Evolutionary conservation across 2,113 vertebrate genomes (phyloP).

Genomic region (Campylomormyrus numenius): DNA sequence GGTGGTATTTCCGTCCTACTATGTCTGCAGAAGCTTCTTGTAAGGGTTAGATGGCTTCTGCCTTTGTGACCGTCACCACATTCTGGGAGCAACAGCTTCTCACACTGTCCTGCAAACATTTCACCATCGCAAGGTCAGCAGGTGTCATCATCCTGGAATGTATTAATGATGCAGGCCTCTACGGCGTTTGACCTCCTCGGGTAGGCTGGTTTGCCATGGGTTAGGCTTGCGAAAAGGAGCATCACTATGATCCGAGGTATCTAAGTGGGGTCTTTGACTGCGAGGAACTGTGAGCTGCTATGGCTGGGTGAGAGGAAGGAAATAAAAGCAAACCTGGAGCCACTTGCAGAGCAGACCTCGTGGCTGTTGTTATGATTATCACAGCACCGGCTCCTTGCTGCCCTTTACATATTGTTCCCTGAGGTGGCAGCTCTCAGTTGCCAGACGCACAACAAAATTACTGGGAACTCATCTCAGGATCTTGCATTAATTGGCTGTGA

Average conservation of each 20-base stretch:
- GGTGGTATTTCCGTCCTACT: conserved; percentile 35
- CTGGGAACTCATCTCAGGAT: neutral
- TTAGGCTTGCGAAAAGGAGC: neutral
- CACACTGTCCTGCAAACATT: neutral
- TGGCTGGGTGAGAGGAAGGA: neutral
- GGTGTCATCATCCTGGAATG: neutral
- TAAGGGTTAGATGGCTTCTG: neutral
- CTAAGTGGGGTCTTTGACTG: neutral
- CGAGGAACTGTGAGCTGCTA: neutral
- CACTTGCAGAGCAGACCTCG: neutral
- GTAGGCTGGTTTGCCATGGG: neutral
- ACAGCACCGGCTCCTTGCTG: neutral
- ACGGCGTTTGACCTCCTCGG: neutral
- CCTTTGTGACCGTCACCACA: neutral
- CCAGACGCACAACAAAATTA: neutral
- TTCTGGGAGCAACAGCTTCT: neutral
- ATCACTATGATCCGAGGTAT: neutral
- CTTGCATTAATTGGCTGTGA: conserved; percentile 13
- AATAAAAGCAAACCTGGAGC: neutral
- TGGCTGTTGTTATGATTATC: neutral
- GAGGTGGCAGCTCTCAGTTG: neutral
- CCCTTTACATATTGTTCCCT: conserved; percentile 1
- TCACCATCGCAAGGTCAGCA: neutral
- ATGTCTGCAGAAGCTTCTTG: neutral
- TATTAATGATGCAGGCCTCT: neutral